Base-by-base conservation (phyloP, 2,888 invertebrate genomes). In the Lasioglossum lativentre region DNA sequence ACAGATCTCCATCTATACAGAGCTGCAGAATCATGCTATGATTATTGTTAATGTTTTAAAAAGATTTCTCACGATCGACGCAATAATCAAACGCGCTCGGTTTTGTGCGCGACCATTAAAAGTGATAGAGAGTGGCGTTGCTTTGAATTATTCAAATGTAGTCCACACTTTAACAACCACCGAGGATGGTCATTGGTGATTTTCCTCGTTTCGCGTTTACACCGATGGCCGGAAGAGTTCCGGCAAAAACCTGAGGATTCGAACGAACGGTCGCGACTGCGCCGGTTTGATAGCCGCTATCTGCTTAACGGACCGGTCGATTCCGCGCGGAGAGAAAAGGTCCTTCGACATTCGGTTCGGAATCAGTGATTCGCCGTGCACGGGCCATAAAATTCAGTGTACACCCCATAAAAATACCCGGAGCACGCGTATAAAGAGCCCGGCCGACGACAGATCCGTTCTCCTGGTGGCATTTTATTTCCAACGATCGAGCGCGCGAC, bases 401-500 rank as follows among this genome's bases (percentile, higher is more conserved):
- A 81, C 87, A 84, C 74, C 78, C 85, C 85, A 86, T 90, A 88
- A 90, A 90, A 90, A 90, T 90, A 89, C 85, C 86, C 82, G 75
- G 34, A 38, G 30, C 47, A 38, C 66, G 78, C 78, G 83, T 75
- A 81, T 70, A 63, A 83, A 85, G 77, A 47, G 56, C 27, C 59
- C 40, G 23, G 59, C n/a, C 30, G 75, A 76, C 80, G 82, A 75
- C 86, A 78, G 78, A 47, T 75, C 73, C 68, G 76, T 66, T 73
- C 59, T 52, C 66, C 70, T 72, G 70, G 75, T 5, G 14, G 27
- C 76, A 59, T 87, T 90, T 89, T 85, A 89, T 89, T 89, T 80
- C 71, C 86, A 47, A 30, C 76, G 80, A 83, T 83, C 88, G 71
- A n/a, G n/a, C 85, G 70, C 63, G 70, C 63, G 63, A 8, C 83